A percentile compares a stretch with the other conserved stretches of the same genome.
phyloP scores from a whole-genome alignment of 2,113 vertebrate species.

The Chamaea fasciata region DNA sequence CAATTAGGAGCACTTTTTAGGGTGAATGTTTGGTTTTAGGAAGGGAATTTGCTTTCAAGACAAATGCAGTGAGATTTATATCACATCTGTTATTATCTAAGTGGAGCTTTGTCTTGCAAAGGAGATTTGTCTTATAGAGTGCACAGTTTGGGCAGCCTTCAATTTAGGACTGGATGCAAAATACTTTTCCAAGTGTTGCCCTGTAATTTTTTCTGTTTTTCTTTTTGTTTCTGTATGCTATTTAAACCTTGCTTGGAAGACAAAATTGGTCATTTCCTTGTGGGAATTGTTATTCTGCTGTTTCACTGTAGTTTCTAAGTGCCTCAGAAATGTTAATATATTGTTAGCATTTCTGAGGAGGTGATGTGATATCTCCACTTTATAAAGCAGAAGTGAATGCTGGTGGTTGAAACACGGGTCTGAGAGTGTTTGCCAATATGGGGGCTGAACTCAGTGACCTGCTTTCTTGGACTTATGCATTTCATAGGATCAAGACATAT shows the following conservation, averaged over 20 bases:
- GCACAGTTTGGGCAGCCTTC: neutral
- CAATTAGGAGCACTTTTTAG: slow-evolving; percentile 11
- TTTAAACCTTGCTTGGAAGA: neutral
- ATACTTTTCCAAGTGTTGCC: neutral
- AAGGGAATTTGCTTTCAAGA: slow-evolving; percentile 8
- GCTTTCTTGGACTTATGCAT: neutral
- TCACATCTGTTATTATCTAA: slow-evolving; percentile 13
- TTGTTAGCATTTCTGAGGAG: neutral
- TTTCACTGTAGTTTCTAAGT: neutral
- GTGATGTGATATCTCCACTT: neutral
- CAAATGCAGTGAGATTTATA: slow-evolving; percentile 6
- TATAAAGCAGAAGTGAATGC: neutral
- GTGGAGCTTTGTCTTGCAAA: neutral
- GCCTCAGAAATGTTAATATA: slow-evolving; percentile 11
- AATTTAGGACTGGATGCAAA: neutral
- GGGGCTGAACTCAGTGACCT: neutral
- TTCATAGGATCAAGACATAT: neutral
- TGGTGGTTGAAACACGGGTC: neutral
- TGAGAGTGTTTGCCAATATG: neutral
- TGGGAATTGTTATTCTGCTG: neutral
- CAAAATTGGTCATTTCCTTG: neutral
- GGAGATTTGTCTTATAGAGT: neutral
- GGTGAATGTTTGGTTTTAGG: neutral
- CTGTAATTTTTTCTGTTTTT: neutral
- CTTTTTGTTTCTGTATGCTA: neutral